A percentile compares a stretch with the other conserved stretches of the same genome.
Conservation (phyloP, 2,797 vertebrate species). For the Tauraco hartlaubi region DNA sequence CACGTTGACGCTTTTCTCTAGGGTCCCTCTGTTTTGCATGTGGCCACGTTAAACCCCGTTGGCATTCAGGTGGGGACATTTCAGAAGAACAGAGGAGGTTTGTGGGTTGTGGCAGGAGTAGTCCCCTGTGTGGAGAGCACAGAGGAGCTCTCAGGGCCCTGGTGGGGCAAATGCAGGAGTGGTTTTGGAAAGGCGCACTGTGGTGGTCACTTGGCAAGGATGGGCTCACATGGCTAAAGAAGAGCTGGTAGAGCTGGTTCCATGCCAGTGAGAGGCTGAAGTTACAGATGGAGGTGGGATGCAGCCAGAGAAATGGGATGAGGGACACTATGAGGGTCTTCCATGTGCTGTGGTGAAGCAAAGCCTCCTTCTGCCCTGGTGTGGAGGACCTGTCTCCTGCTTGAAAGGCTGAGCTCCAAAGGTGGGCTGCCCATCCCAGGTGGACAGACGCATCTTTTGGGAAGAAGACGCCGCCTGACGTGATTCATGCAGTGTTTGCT, state of each 20-base stretch:
- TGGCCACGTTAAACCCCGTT: accelerated
- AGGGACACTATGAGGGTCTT: accelerated
- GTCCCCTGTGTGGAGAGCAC: background rate
- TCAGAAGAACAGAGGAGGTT: background rate
- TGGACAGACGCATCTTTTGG: accelerated
- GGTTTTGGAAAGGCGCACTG: background rate
- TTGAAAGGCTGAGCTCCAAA: background rate
- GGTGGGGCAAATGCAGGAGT: background rate
- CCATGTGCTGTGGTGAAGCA: background rate
- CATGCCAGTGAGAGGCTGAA: background rate
- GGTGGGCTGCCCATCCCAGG: background rate
- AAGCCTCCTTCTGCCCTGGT: background rate
- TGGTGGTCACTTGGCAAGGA: background rate
- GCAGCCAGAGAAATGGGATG: background rate
- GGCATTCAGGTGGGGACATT: background rate
- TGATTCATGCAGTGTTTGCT: constrained; percentile 41
- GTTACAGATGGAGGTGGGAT: background rate
- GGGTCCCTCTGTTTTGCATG: accelerated
- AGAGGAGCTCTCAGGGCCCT: background rate
- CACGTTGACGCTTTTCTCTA: background rate
- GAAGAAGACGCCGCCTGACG: accelerated
- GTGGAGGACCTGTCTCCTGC: background rate
- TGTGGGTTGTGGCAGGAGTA: background rate
- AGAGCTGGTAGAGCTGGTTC: background rate
- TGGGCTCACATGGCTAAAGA: background rate